Percentiles rank a stretch among this genome's conserved stretches.
Conservation (phyloP, 2,797 vertebrate species). For the Danio aesculapii region DNA sequence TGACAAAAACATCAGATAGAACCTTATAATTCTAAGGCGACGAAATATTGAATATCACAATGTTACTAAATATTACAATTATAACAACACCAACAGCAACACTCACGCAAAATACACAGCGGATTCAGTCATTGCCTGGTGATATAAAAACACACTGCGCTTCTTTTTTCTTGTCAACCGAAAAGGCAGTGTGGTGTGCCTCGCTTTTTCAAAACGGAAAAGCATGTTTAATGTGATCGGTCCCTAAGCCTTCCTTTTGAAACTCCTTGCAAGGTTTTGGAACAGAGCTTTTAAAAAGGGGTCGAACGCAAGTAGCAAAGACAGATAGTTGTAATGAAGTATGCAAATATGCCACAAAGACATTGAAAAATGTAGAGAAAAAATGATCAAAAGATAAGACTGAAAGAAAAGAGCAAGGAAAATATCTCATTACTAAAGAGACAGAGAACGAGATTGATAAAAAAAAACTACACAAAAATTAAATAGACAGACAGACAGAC, state of each 20-base stretch:
- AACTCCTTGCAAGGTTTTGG: conserved; percentile 64
- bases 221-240: no score
- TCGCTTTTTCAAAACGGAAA: no score
- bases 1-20: no score
- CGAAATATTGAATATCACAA: no score
- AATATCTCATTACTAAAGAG: background rate
- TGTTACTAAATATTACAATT: no score
- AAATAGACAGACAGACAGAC: background rate
- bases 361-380: conserved; percentile 25
- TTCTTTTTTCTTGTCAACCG: no score
- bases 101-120: no score
- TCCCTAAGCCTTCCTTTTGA: background rate
- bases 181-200: no score
- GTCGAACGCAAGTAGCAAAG: conserved; percentile 27
- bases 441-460: background rate
- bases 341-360: conserved; percentile 23
- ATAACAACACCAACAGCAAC: no score
- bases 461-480: background rate
- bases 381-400: background rate
- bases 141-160: no score
- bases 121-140: no score
- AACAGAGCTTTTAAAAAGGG: conserved; percentile 46
- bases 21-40: no score
- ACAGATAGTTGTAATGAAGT: background rate
- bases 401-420: background rate